Evolutionary conservation across 2,888 invertebrate genomes (phyloP).

Genomic region (Xestobium rufovillosum): DNA sequence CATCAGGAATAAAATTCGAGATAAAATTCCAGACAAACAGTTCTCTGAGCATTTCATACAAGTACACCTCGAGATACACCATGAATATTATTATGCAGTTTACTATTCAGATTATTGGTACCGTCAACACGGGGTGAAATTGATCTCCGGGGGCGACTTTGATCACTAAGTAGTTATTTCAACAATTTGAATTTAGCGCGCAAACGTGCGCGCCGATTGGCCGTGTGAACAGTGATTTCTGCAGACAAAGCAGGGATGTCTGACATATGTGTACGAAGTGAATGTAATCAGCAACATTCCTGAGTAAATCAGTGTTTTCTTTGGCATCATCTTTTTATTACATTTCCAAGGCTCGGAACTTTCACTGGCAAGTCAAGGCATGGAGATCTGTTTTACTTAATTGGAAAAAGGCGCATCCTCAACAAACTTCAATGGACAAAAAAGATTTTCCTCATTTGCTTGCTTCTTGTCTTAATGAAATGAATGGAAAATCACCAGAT

Average conservation of each 20-base stretch:
- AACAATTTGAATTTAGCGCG: conserved; percentile 6
- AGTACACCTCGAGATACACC: too few relatives aligned
- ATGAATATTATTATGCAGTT: too few relatives aligned
- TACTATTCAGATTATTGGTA: too few relatives aligned
- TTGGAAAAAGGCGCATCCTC: conserved; percentile 15
- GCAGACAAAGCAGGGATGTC: too few relatives aligned
- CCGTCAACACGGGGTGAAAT: conserved; percentile 6
- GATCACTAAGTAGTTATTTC: conserved; percentile 5
- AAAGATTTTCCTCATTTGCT: conserved; percentile 20
- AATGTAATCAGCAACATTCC: too few relatives aligned
- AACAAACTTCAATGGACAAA: conserved; percentile 14
- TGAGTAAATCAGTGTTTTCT: too few relatives aligned
- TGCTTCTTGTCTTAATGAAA: conserved; percentile 12
- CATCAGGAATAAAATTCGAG: too few relatives aligned
- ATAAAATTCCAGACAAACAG: too few relatives aligned
- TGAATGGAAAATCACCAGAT: conserved; percentile 4
- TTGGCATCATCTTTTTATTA: neutral
- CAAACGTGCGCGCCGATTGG: too few relatives aligned
- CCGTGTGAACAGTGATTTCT: too few relatives aligned
- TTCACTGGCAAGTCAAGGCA: neutral
- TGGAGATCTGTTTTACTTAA: conserved; percentile 21
- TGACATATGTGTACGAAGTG: too few relatives aligned
- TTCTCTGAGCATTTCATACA: too few relatives aligned
- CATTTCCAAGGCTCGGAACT: neutral
- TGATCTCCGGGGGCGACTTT: conserved; percentile 5